phyloP scores from a whole-genome alignment of 2,113 vertebrate species.

The Chelonoidis abingdonii region DNA sequence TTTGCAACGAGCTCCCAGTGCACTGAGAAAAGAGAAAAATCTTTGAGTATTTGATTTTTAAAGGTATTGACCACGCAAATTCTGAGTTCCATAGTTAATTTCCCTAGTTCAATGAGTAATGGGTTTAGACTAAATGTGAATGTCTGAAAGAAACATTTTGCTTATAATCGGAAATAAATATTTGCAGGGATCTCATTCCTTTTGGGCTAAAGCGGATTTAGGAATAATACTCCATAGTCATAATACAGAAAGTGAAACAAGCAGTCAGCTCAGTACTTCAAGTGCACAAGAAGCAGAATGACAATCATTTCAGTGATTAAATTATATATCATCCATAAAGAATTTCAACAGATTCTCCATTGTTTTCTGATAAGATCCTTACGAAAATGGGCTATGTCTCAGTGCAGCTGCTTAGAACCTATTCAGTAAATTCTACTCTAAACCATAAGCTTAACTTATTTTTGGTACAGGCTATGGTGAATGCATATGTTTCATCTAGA shows the following conservation, averaged over 20 bases:
- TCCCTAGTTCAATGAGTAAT: not conserved
- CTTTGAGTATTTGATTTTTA: not conserved
- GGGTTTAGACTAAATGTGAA: not conserved
- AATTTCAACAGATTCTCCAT: not conserved
- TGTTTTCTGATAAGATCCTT: not conserved
- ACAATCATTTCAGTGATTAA: not conserved
- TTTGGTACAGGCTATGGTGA: rapidly evolving
- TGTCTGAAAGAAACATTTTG: not conserved
- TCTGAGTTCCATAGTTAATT: not conserved
- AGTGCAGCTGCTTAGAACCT: not conserved
- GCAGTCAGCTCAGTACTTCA: rapidly evolving
- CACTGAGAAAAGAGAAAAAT: rapidly evolving
- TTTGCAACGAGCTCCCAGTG: rapidly evolving
- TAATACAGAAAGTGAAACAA: not conserved
- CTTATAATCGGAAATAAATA: not conserved
- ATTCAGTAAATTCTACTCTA: not conserved
- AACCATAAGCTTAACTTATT: not conserved
- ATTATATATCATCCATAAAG: not conserved
- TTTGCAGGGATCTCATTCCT: rapidly evolving
- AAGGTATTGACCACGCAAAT: not conserved
- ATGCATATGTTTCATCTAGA: not conserved
- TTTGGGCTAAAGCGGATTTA: not conserved
- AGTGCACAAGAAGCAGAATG: not conserved
- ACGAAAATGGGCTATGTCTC: not conserved
- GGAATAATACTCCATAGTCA: not conserved